Conservation (phyloP, 2,888 invertebrate genomes). For the Agrotis clavis region DNA sequence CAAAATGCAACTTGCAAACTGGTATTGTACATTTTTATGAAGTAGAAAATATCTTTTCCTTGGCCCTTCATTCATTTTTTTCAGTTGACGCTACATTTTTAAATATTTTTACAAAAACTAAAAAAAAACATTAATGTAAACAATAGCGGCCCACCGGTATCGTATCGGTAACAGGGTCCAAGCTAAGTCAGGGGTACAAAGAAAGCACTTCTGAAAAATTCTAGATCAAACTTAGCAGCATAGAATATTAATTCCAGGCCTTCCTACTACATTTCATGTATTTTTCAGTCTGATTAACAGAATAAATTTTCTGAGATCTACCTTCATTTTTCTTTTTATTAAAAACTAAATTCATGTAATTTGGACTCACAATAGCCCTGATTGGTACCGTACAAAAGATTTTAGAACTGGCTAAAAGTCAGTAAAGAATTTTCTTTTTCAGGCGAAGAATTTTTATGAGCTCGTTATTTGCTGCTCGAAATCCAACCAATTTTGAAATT, state of each 20-base stretch:
- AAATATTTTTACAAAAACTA: too few relatives aligned
- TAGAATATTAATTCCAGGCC: background rate
- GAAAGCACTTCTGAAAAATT: too few relatives aligned
- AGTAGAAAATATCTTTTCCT: background rate
- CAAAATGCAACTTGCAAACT: constrained; percentile 2
- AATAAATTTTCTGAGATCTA: background rate
- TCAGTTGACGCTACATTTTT: too few relatives aligned
- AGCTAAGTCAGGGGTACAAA: too few relatives aligned
- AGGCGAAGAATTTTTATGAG: constrained; percentile 19
- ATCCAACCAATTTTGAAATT: constrained; percentile 20
- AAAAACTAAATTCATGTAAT: constrained; percentile 44
- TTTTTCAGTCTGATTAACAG: background rate
- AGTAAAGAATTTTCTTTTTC: constrained; percentile 20
- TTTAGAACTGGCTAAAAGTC: constrained; percentile 1
- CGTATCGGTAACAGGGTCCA: too few relatives aligned
- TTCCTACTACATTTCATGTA: background rate
- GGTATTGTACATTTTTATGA: background rate
- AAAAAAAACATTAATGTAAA: too few relatives aligned
- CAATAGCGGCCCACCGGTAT: too few relatives aligned
- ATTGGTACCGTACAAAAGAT: constrained; percentile 49
- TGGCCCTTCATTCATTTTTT: too few relatives aligned
- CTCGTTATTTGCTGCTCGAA: constrained; percentile 7
- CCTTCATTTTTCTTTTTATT: constrained; percentile 28
- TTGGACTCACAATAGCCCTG: constrained; percentile 48
- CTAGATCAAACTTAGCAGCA: too few relatives aligned